phyloP scores from a whole-genome alignment of 2,888 invertebrate genomes.

The Macaria notata region DNA sequence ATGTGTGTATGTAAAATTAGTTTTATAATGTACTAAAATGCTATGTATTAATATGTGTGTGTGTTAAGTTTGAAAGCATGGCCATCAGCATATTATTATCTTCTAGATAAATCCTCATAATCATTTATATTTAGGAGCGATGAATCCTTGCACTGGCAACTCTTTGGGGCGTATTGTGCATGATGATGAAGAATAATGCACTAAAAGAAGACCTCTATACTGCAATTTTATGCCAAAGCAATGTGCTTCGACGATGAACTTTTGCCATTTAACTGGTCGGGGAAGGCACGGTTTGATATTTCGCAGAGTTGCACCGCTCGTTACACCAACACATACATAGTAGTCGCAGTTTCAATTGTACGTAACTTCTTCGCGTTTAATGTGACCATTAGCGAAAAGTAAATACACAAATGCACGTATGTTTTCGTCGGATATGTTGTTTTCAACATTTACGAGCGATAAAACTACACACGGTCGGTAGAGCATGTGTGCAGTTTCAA shows the following conservation, averaged over 20 bases:
- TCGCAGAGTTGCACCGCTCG: slow-evolving; percentile 46
- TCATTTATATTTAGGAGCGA: too few relatives aligned
- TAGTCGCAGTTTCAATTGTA: slow-evolving; percentile 41
- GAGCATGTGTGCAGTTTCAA: slow-evolving; percentile 18
- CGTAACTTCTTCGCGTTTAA: slow-evolving; percentile 39
- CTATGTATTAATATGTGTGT: too few relatives aligned
- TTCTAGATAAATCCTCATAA: too few relatives aligned
- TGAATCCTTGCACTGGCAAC: too few relatives aligned
- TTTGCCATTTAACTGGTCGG: slow-evolving; percentile 51
- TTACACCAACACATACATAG: slow-evolving; percentile 44
- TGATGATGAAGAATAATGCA: too few relatives aligned
- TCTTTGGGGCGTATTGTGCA: too few relatives aligned
- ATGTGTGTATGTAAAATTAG: too few relatives aligned
- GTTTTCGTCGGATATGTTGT: slow-evolving; percentile 29
- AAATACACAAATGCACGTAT: slow-evolving; percentile 33
- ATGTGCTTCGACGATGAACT: slow-evolving; percentile 47
- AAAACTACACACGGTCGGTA: slow-evolving; percentile 15
- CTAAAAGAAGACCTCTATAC: slow-evolving; percentile 12
- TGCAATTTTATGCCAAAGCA: slow-evolving; percentile 44
- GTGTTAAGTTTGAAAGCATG: too few relatives aligned
- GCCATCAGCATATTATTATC: too few relatives aligned
- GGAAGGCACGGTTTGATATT: slow-evolving; percentile 51
- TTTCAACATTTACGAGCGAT: slow-evolving; percentile 29
- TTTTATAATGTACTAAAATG: too few relatives aligned
- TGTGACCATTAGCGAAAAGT: slow-evolving; percentile 38